Evolutionary conservation across 2,113 vertebrate species (phyloP), one percentile per base, ranked within the genome.

Genomic region (Theristicus caerulescens): DNA sequence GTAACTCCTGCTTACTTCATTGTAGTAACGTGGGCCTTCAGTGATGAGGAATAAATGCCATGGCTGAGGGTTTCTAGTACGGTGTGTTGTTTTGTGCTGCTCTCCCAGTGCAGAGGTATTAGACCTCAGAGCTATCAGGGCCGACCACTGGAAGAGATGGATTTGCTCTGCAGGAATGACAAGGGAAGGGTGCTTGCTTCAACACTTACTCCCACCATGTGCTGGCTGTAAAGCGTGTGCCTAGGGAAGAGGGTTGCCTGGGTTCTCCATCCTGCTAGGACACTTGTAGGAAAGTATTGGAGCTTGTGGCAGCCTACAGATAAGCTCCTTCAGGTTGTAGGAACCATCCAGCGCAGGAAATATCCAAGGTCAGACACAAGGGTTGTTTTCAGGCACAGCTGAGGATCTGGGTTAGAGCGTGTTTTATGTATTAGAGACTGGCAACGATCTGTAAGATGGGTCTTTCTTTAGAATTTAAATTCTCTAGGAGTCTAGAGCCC

Each of bases 201-300:
- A 55, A 3, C 0, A 7, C 21, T 77, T 22, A 14, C 6, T 7
- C 16, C 10, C 2, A 17, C 16, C 29, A 24, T 1, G 29, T 29
- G 65, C 47, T 42, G 46, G 12, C 27, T 84, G 36, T 32, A 46
- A 73, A 84, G 29, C 2, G 0, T 55, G 15, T 65, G 58, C 49
- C 34, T 46, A 66, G 22, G 10, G 17, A 88, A 78, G 26, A 58
- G 19, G 7, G 22, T 29, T 78, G 32, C 51, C 27, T n/a, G 38
- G 1, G 16, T 34, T 81, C 51, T 73, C n/a, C 54, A 32, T 69
- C 24, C 58, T 4, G 0, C n/a, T 57, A 59, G 20, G 27, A 66
- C 27, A 61, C 25, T 24, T 55, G 26, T 59, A 81, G 67, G n/a
- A 57, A 95, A 84, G 49, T 7, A 42, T 0, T 47, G 11, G 32